Base-by-base conservation (phyloP, 53 echinoderm and acorn worm genomes). In the Glandiceps talaboti region DNA sequence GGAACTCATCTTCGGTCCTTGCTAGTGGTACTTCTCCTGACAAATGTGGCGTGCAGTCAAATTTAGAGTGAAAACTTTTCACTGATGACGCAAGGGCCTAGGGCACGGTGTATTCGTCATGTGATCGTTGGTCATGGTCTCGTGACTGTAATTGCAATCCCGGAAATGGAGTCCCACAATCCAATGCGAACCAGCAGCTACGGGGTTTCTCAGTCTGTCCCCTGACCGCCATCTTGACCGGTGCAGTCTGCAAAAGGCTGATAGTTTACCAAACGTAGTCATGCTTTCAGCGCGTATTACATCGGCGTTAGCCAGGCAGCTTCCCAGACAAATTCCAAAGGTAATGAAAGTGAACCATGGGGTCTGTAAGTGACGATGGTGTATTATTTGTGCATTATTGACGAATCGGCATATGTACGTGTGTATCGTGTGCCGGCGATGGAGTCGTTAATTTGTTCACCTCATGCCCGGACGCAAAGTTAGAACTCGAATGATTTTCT, bases 241-340 rank as follows among this genome's bases (percentile, higher is more conserved):
- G 64, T 45, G 64, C 20, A 6, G 64, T 6, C 64, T 45, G 64
- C 6, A 12, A 6, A 20, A 12, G 64, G 64, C 64, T 20, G 64
- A 12, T 6, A 45, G 20, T 6, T 45, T 45, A 29, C 73, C 29
- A 76, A 94, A 81, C 73, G 90, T 90, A 88, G 88, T 88, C 80
- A 92, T 92, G 90, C 86, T 94, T 82, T 90, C 94, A 78, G 92
- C 90, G 74, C 90, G 92, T 84, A 80, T 94, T 77, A 89, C 94
- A 80, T 91, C 94, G 79, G 88, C 90, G 74, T 89, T 92, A 84
- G 94, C 94, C 81, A 92, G 92, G 82, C 84, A 87, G 80, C 84
- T 94, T 31, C 84, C 94, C 28, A 83, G 92, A 75, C 94, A 94
- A 77, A 82, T 90, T 75, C 94, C 94, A n/a, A 85, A 90, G 94